Evolutionary conservation across 2,888 invertebrate genomes (phyloP).

Genomic region (Epinotia nisella): DNA sequence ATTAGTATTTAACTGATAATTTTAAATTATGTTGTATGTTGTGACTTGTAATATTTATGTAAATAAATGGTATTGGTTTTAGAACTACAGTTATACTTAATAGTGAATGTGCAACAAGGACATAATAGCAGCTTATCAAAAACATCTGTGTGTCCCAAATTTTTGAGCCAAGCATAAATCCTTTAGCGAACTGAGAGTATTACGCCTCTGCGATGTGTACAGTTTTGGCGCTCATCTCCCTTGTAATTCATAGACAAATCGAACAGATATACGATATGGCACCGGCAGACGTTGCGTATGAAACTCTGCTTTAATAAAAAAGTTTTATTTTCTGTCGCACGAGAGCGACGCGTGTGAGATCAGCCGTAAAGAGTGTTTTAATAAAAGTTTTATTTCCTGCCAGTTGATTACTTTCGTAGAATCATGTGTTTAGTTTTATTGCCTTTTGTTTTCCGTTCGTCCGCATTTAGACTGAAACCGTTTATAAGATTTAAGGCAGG

Average conservation of each 20-base stretch:
- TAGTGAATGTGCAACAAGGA: too few species aligned
- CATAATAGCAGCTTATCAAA: conserved; percentile 18
- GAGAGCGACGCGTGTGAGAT: background rate
- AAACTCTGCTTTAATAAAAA: background rate
- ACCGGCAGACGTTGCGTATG: background rate
- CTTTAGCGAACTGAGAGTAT: conserved; percentile 70
- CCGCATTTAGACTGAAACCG: too few species aligned
- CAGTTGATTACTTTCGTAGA: background rate
- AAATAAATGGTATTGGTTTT: too few species aligned
- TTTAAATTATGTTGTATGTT: too few species aligned
- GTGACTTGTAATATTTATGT: too few species aligned
- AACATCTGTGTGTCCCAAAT: conserved; percentile 57
- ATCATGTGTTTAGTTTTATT: background rate
- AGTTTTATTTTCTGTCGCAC: conserved; percentile 10
- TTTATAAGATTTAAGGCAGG: too few species aligned
- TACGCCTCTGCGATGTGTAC: conserved; percentile 66
- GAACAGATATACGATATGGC: conserved; percentile 1
- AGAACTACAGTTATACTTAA: too few species aligned
- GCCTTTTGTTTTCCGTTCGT: too few species aligned
- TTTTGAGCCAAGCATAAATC: conserved; percentile 73
- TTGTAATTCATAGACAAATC: conserved; percentile 66
- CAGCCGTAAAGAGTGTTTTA: background rate
- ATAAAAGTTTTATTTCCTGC: background rate
- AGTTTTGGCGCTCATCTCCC: conserved; percentile 68
- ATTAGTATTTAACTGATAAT: too few species aligned